A percentile compares a stretch with the other conserved stretches of the same genome.
These are phyloP conservation scores for Salticus scenicus DNA, from an alignment of 2,888 invertebrate genomes.

Conservation along the genomic window DNA sequence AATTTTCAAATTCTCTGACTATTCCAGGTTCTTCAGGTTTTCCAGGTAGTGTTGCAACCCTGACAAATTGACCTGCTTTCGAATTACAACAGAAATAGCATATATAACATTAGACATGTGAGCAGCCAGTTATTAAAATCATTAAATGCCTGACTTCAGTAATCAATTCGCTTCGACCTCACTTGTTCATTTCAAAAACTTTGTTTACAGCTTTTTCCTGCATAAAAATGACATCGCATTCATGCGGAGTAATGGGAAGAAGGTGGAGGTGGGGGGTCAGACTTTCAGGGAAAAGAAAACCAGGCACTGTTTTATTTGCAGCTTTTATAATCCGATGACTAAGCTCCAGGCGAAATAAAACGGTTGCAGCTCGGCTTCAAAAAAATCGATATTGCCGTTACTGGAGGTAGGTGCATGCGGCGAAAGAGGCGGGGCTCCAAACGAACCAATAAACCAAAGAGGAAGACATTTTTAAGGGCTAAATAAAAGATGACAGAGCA, in stretches of 20 bases:
- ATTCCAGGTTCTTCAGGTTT: no score
- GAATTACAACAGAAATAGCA: no score
- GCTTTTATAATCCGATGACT: constrained; percentile 60
- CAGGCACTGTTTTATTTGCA: constrained; percentile 34
- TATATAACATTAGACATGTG: no score
- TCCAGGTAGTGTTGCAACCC: no score
- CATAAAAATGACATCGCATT: neutral
- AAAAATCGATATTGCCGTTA: constrained; percentile 64
- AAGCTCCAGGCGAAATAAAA: constrained; percentile 48
- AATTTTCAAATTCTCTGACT: no score
- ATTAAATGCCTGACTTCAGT: neutral
- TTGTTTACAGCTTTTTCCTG: neutral
- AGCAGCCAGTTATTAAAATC: no score
- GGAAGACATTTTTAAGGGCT: constrained; percentile 69
- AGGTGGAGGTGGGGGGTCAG: neutral
- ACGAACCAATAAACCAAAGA: constrained; percentile 68
- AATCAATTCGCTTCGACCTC: neutral
- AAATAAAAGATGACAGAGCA: constrained; percentile 65
- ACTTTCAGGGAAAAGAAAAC: constrained; percentile 27
- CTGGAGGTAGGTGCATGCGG: constrained; percentile 65
- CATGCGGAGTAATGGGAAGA: neutral
- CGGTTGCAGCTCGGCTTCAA: constrained; percentile 54
- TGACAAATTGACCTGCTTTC: no score
- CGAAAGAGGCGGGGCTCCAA: constrained; percentile 60
- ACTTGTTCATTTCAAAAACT: neutral